phyloP scores from a whole-genome alignment of 2,113 vertebrate species.

The Heliornis fulica region DNA sequence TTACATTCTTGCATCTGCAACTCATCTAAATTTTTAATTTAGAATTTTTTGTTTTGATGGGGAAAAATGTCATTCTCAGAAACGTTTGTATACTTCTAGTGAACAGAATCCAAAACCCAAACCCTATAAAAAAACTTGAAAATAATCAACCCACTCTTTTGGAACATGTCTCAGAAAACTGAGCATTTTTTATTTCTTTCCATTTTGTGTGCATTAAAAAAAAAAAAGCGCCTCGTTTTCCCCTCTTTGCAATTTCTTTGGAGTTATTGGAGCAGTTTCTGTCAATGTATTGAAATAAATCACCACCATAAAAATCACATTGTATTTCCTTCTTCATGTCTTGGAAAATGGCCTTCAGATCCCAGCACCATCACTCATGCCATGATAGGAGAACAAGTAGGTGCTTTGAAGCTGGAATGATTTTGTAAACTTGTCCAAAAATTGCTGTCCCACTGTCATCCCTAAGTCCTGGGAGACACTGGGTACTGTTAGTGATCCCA shows the following conservation, averaged over 20 bases:
- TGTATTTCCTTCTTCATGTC: neutral
- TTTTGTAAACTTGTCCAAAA: slow-evolving; percentile 13
- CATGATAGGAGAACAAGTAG: neutral
- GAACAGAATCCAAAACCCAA: slow-evolving; percentile 7
- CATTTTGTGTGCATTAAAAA: neutral
- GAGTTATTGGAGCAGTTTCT: slow-evolving; percentile 14
- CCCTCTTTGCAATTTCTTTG: slow-evolving; percentile 18
- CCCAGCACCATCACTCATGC: neutral
- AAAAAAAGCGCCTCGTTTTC: neutral
- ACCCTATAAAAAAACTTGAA: slow-evolving; percentile 27
- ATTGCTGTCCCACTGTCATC: neutral
- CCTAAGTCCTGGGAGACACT: neutral
- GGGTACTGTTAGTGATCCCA: neutral
- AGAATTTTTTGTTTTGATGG: neutral
- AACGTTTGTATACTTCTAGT: neutral
- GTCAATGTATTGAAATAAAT: neutral
- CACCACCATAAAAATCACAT: neutral
- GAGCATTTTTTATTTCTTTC: slow-evolving; percentile 19
- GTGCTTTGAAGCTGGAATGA: neutral
- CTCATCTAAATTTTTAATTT: slow-evolving; percentile 23
- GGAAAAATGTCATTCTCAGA: neutral
- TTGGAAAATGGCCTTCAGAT: neutral
- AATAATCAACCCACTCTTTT: slow-evolving; percentile 17
- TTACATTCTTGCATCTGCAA: slow-evolving; percentile 14
- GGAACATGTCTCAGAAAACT: slow-evolving; percentile 17